Conservation (phyloP, 1,140 invertebrate species). For the Drosophila virilis region DNA sequence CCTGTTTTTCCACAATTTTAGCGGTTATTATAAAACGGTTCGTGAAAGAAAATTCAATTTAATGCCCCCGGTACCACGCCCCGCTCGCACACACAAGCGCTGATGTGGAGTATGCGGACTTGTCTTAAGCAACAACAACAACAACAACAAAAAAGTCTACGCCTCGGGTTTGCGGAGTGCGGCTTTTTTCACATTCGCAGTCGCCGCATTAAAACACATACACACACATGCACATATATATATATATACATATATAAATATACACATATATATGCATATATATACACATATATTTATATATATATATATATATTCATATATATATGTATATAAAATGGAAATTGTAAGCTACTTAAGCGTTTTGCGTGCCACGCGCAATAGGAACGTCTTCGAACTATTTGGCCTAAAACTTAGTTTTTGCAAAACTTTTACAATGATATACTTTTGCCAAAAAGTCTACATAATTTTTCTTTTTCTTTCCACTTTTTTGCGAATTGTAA, state of each 20-base stretch:
- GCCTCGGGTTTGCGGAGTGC: constrained; percentile 58
- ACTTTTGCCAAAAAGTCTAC: constrained; percentile 45
- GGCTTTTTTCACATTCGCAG: constrained; percentile 68
- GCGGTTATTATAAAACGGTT: constrained; percentile 77
- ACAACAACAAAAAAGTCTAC: constrained; percentile 30
- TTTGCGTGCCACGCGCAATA: not conserved
- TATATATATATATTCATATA: constrained; percentile 2
- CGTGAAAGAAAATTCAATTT: constrained; percentile 49
- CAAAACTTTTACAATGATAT: constrained; percentile 18
- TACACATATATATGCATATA: constrained; percentile 21
- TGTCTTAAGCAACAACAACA: constrained; percentile 22
- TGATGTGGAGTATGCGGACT: constrained; percentile 13
- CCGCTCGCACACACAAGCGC: constrained; percentile 4
- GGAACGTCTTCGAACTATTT: constrained; percentile 17
- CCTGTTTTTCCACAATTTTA: constrained; percentile 85
- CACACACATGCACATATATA: constrained; percentile 33
- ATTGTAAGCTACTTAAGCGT: constrained; percentile 22
- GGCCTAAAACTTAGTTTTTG: constrained; percentile 19
- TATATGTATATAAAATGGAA: constrained; percentile 28
- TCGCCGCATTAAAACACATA: constrained; percentile 39
- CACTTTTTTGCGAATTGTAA: constrained; percentile 73
- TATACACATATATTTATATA: constrained; percentile 13
- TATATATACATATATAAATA: constrained; percentile 4
- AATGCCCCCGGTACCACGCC: constrained; percentile 9
- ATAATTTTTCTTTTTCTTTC: constrained; percentile 69